Base-by-base conservation (phyloP, 2,888 invertebrate genomes). In the Drosophila subquinaria region DNA sequence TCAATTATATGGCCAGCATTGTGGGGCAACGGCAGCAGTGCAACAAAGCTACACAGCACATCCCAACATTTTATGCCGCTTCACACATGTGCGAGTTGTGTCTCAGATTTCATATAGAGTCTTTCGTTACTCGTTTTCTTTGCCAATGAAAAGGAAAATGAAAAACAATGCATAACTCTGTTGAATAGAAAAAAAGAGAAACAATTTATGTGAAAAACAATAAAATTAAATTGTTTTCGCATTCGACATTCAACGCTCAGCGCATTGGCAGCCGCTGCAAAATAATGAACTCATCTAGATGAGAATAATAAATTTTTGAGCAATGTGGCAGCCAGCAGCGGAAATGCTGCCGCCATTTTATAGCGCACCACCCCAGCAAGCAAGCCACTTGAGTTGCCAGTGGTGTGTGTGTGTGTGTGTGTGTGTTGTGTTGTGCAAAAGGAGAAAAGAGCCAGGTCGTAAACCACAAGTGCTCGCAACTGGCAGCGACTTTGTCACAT, bases 141-240 rank as follows among this genome's bases (percentile, higher is more conserved):
- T 45, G 17, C 17, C 64, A 64, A 48, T 11, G 33, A 20, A 23
- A 51, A 33, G 51, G 47, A 36, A 56, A 57, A 55, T 65, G 53
- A 52, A 68, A 56, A 74, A 88, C 79, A 82, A 82, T 76, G 83
- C 88, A 84, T 87, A 84, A 81, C 88, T 88, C 81, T 74, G 70
- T 23, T 42, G 56, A 53, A 76, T 60, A 51, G 61, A 43, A 60
- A 64, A 57, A 20, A 30, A 57, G 33, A 15, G 35, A 36, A 23
- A 45, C 53, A 56, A 89, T 91, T 91, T 90, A 91, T 91, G 91
- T 69, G 82, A 76, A 91, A 90, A 90, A 83, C 89, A 91, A 90
- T 91, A 91, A 91, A 91, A 91, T 90, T 90, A 91, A 92, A 91
- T 91, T 90, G 92, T 91, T 91, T 91, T 86, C 83, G 79, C 88